These are phyloP conservation scores for Ceratina australensis DNA, from an alignment of 1,140 invertebrate species.

Conservation along the genomic window DNA sequence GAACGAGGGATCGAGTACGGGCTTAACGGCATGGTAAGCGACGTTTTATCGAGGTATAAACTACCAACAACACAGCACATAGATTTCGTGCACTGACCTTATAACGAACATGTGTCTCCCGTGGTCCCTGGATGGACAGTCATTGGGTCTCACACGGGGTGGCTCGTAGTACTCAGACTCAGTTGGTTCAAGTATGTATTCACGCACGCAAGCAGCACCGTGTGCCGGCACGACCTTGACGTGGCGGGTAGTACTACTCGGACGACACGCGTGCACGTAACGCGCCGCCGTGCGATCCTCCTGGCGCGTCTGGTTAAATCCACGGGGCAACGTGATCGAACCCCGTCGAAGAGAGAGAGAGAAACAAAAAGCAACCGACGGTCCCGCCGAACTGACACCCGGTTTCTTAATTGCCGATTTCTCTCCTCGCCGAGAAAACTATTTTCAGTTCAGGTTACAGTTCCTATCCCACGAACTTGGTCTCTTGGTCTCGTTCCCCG, in stretches of 20 bases:
- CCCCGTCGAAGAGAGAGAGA: neutral
- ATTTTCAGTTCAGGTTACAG: neutral
- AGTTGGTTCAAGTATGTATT: constrained; percentile 51
- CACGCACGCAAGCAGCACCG: constrained; percentile 57
- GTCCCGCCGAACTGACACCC: neutral
- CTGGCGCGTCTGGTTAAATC: constrained; percentile 47
- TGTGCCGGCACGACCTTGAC: constrained; percentile 49
- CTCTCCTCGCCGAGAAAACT: too few species aligned
- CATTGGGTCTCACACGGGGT: constrained; percentile 74
- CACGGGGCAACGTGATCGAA: constrained; percentile 28
- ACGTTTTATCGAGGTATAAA: constrained; percentile 9
- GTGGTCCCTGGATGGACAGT: constrained; percentile 77
- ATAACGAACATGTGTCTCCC: constrained; percentile 78
- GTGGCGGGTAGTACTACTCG: constrained; percentile 40
- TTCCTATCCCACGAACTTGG: neutral
- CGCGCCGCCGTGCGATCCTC: constrained; percentile 58
- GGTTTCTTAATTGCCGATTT: too few species aligned
- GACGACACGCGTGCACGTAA: constrained; percentile 57
- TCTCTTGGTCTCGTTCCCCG: neutral
- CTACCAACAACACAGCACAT: constrained; percentile 18
- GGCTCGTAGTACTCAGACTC: constrained; percentile 57
- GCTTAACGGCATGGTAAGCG: neutral
- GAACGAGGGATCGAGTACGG: constrained; percentile 2
- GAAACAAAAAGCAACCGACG: too few species aligned
- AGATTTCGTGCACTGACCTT: constrained; percentile 71